phyloP scores from a whole-genome alignment of 2,113 vertebrate species.

The Carollia perspicillata region DNA sequence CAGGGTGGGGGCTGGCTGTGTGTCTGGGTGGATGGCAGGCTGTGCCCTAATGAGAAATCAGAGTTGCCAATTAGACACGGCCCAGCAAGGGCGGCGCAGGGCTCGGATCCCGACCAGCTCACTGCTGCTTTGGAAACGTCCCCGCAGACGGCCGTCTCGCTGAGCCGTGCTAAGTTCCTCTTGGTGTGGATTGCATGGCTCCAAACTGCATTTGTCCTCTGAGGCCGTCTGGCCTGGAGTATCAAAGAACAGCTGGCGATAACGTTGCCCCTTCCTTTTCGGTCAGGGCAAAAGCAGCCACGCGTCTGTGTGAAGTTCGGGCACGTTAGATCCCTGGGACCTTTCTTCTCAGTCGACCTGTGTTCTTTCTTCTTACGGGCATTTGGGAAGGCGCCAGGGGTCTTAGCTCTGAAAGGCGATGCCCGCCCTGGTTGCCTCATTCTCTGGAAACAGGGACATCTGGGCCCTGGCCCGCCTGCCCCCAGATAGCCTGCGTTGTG shows the following conservation, averaged over 20 bases:
- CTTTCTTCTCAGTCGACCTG: not conserved
- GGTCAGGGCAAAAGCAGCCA: conserved; percentile 15
- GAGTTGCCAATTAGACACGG: not conserved
- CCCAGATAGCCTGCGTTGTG: fast-evolving
- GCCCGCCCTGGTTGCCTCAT: fast-evolving
- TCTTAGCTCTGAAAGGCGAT: not conserved
- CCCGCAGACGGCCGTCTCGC: not conserved
- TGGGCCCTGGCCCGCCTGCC: fast-evolving
- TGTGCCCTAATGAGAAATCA: not conserved
- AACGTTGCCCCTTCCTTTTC: not conserved
- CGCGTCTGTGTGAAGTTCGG: not conserved
- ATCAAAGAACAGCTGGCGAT: conserved; percentile 73
- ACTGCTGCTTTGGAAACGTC: not conserved
- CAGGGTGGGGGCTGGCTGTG: not conserved
- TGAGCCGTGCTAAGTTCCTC: not conserved
- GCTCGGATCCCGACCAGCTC: not conserved
- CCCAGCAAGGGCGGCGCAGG: not conserved
- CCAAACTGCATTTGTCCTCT: conserved; percentile 37
- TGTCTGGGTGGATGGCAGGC: not conserved
- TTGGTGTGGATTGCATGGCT: not conserved
- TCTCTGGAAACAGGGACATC: not conserved
- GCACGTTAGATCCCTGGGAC: not conserved
- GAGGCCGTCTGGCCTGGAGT: conserved; percentile 69
- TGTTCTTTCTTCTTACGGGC: not conserved
- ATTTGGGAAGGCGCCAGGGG: fast-evolving